Evolutionary conservation across 2,888 invertebrate species (phyloP), one percentile per base, ranked within the genome.

Genomic region (Drosophila borborema): DNA sequence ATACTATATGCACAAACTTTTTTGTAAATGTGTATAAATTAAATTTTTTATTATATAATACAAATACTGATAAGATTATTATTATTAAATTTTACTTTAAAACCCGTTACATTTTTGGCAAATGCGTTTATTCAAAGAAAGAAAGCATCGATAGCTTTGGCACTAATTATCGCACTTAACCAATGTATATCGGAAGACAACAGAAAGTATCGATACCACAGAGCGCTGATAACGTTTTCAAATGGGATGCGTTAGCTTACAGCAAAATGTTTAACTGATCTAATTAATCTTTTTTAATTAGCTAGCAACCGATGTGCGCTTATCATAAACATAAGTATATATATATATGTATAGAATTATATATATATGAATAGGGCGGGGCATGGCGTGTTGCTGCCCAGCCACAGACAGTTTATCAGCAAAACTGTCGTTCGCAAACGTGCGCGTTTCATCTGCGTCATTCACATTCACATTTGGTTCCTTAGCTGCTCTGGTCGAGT

Each of bases 301-400:
- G 82, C 53, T 82, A 76, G 72, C 84, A 83, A 80, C 78, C 69
- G 56, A 49, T 55, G 62, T 63, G 64, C 64, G 74, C 74, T 77
- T 80, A 82, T 80, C 80, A 58, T 23, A 46, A 18, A 23, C n/a
- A 31, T 10, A 45, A 7, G 7, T 23, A 46, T 23, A 45, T 46
- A 2, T 14, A 0, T 3, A 34, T 12, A n/a, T 23, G 8, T 36
- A 14, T 36, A 20, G 34, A 34, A 38, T 7, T 38, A 7, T n/a
- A 14, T 28, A 23, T 36, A 34, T 51, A 36, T 20, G 14, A 40
- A n/a, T 55, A 40, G 66, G 78, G 67, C 68, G 55, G 61, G 34
- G 65, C 62, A 64, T 80, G 64, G 74, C 81, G 72, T 80, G 80
- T 80, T 80, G 75, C 75, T 55, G 72, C 40, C 68, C 48, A 48